A percentile compares a stretch with the other conserved stretches of the same genome.
These are phyloP conservation scores for Vombatus ursinus DNA, from an alignment of 2,113 vertebrate species.

Conservation along the genomic window DNA sequence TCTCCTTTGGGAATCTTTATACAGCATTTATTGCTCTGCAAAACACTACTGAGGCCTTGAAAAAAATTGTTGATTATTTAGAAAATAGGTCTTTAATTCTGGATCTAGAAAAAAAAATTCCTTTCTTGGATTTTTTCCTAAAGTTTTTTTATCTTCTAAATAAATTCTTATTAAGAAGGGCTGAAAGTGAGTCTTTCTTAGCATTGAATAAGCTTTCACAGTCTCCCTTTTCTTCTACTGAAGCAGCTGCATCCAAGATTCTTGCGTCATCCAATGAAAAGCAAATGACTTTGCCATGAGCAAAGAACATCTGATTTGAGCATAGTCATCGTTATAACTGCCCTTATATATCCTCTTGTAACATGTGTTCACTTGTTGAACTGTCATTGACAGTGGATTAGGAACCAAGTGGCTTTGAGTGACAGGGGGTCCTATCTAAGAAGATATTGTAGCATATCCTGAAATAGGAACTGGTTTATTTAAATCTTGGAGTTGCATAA, in stretches of 20 bases:
- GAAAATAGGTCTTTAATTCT: background rate
- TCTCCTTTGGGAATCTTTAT: background rate
- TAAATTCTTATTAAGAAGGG: conserved; percentile 4
- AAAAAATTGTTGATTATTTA: background rate
- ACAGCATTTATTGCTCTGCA: background rate
- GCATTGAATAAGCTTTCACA: background rate
- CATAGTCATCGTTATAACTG: background rate
- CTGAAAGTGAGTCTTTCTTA: background rate
- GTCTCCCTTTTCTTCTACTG: background rate
- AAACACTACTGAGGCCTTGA: background rate
- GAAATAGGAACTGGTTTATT: conserved; percentile 50
- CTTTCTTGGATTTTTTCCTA: background rate
- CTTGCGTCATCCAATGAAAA: background rate
- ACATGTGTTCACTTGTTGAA: conserved; percentile 25
- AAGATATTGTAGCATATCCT: conserved; percentile 50
- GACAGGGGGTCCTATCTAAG: conserved; percentile 39
- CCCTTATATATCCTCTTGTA: conserved; percentile 29
- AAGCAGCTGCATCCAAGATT: background rate
- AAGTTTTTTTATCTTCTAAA: background rate
- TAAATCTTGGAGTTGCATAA: conserved; percentile 43
- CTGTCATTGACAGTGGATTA: conserved; percentile 17
- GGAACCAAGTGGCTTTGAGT: conserved; percentile 36
- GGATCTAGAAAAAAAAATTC: background rate
- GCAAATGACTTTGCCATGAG: conserved; percentile 6
- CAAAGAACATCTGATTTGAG: background rate